phyloP scores from a whole-genome alignment of 2,113 vertebrate genomes.

The Willisornis vidua region DNA sequence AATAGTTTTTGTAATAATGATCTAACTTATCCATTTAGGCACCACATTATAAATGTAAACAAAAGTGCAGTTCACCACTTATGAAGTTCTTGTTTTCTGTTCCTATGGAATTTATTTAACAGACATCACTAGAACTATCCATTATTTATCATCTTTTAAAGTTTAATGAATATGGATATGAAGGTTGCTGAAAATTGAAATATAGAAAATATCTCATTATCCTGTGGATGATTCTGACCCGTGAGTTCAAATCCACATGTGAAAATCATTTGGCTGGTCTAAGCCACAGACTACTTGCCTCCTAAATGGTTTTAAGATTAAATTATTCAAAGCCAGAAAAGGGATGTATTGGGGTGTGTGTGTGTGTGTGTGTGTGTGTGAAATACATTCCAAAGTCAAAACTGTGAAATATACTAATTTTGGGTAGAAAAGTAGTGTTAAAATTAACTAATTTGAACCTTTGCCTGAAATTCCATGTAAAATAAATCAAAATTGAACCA shows the following conservation, averaged over 20 bases:
- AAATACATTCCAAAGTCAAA: not conserved
- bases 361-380: too few species aligned
- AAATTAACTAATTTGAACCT: not conserved
- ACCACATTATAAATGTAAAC: constrained; percentile 25
- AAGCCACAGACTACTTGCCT: not conserved
- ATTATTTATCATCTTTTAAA: constrained; percentile 36
- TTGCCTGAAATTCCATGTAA: not conserved
- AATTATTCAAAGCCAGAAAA: not conserved
- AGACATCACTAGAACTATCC: not conserved
- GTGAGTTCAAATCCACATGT: not conserved
- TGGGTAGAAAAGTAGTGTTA: not conserved
- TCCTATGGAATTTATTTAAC: constrained; percentile 18
- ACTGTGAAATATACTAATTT: not conserved
- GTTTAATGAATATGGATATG: constrained; percentile 27
- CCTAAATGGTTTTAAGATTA: not conserved
- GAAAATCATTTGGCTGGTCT: not conserved
- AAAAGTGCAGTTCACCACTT: not conserved
- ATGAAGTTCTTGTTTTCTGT: constrained; percentile 30
- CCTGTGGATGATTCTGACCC: not conserved
- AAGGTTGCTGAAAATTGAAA: constrained; percentile 41
- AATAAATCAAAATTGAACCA: not conserved
- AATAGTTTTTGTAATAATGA: not conserved
- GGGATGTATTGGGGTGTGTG: not conserved
- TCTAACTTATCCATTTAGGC: not conserved
- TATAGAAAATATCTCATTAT: not conserved